Percentiles rank a stretch among this genome's conserved stretches.
These are phyloP conservation scores for Volucella bombylans DNA, from an alignment of 2,888 invertebrate species.

Conservation along the genomic window DNA sequence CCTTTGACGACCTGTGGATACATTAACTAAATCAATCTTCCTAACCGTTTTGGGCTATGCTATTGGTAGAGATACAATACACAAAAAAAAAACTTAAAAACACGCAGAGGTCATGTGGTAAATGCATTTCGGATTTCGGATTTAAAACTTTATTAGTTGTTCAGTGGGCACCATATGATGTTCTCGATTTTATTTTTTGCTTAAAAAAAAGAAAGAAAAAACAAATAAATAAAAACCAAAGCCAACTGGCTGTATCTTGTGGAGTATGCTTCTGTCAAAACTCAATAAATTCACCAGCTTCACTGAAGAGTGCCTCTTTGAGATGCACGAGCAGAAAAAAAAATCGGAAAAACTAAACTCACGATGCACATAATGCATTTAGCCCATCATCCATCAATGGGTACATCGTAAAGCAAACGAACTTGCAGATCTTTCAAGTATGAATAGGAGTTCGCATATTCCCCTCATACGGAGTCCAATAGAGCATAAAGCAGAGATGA, in stretches of 20 bases:
- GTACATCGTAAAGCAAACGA: conserved; percentile 34
- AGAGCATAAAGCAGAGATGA: background rate
- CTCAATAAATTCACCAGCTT: conserved; percentile 36
- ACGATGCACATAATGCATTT: conserved; percentile 59
- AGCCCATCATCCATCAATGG: conserved; percentile 61
- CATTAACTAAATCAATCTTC: conserved; percentile 39
- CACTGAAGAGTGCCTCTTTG: conserved; percentile 36
- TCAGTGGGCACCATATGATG: conserved; percentile 21
- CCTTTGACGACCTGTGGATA: conserved; percentile 6
- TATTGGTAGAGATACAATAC: conserved; percentile 31
- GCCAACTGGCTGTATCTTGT: background rate
- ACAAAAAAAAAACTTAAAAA: conserved; percentile 1
- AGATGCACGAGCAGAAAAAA: conserved; percentile 5
- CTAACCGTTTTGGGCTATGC: conserved; percentile 14
- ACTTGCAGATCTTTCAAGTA: conserved; percentile 17
- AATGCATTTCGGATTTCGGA: background rate
- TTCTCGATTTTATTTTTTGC: background rate
- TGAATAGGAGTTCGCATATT: background rate
- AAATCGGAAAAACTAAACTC: conserved; percentile 26
- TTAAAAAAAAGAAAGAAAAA: too few species aligned
- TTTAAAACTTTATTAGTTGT: conserved; percentile 8
- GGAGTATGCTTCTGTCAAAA: conserved; percentile 17
- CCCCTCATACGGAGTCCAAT: too few species aligned
- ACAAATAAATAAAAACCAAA: background rate
- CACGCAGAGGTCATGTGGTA: conserved; percentile 17